Evolutionary conservation across 2,888 invertebrate genomes (phyloP).

Genomic region (Macaria notata): DNA sequence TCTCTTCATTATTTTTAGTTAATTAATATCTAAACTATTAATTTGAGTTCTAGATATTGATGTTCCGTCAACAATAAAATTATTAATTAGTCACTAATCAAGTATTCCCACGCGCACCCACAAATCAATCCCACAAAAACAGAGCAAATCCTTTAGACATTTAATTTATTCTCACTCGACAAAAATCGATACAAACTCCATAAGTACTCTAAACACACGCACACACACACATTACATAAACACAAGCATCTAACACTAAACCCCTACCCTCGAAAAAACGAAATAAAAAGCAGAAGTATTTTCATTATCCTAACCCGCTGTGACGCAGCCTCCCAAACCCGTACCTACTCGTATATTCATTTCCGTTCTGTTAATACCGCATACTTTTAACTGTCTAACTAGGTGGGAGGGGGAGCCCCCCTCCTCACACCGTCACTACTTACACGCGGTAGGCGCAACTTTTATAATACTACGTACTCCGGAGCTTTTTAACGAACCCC

Average conservation of each 20-base stretch:
- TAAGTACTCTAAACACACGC: conserved; percentile 30
- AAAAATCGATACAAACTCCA: conserved; percentile 25
- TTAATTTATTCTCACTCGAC: conserved; percentile 19
- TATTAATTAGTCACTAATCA: too few species aligned
- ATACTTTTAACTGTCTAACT: conserved; percentile 83
- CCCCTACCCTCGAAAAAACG: conserved; percentile 43
- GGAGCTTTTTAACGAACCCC: conserved; percentile 81
- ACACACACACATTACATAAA: conserved; percentile 16
- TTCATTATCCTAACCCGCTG: conserved; percentile 77
- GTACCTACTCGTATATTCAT: conserved; percentile 80
- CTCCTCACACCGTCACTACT: conserved; percentile 70
- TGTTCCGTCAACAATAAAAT: too few species aligned
- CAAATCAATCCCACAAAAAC: neutral
- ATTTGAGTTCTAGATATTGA: too few species aligned
- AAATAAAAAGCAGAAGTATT: conserved; percentile 68
- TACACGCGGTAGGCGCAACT: conserved; percentile 82
- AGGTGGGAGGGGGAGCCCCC: conserved; percentile 56
- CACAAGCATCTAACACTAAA: conserved; percentile 29
- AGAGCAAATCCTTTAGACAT: conserved; percentile 10
- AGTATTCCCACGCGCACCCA: too few species aligned
- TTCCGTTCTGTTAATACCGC: conserved; percentile 82
- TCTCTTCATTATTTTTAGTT: too few species aligned
- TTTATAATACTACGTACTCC: conserved; percentile 82
- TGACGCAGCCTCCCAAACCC: conserved; percentile 73
- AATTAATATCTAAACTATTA: too few species aligned